Percentiles rank a stretch among this genome's conserved stretches.
Conservation (phyloP, 2,113 vertebrate species). For the Callithrix jacchus region DNA sequence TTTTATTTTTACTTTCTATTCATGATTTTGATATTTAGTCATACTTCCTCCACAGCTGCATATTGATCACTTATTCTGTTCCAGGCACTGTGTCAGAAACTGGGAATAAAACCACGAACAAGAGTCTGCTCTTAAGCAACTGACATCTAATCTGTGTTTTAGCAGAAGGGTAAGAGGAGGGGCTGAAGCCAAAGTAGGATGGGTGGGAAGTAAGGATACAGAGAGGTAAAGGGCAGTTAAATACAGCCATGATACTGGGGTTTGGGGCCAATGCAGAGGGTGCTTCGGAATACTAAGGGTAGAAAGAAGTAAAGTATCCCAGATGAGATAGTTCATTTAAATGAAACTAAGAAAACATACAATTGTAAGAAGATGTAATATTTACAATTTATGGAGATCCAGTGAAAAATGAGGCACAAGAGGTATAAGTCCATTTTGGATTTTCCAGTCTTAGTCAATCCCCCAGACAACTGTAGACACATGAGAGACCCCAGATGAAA, state of each 20-base stretch:
- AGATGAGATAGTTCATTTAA: not conserved
- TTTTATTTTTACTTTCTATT: conserved; percentile 48
- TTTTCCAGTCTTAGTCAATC: not conserved
- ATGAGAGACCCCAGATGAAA: not conserved
- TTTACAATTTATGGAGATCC: not conserved
- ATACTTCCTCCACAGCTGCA: not conserved
- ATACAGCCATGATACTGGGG: not conserved
- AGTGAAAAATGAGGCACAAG: not conserved
- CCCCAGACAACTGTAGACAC: not conserved
- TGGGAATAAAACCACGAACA: not conserved
- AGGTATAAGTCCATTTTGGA: not conserved
- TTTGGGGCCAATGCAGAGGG: not conserved
- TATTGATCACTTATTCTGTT: not conserved
- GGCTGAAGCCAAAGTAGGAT: not conserved
- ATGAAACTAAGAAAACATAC: not conserved
- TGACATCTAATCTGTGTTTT: not conserved
- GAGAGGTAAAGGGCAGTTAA: not conserved
- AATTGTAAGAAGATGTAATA: not conserved
- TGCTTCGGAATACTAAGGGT: not conserved
- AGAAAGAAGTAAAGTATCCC: not conserved
- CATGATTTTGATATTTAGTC: not conserved
- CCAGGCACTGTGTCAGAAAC: not conserved
- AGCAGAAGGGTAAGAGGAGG: no score
- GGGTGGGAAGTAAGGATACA: not conserved
- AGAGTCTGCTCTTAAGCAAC: not conserved